A percentile compares a stretch with the other conserved stretches of the same genome.
phyloP scores from a whole-genome alignment of 2,888 invertebrate genomes.

The Pristionchus arcanus region DNA sequence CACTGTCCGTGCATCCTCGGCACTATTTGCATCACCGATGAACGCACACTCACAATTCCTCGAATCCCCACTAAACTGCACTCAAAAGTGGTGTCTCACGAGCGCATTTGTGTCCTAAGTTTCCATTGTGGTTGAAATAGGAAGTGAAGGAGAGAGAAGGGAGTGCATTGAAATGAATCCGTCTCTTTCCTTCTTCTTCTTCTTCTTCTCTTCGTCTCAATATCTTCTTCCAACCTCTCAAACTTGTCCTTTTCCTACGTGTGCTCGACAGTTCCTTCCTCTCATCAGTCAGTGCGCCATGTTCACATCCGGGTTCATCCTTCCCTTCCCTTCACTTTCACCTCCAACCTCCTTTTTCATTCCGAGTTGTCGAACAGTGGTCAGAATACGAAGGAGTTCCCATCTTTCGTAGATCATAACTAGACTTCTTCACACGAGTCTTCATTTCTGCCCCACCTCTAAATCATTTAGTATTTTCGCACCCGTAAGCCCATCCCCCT shows the following conservation, averaged over 20 bases:
- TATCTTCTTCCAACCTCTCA: not conserved
- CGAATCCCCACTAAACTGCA: not conserved
- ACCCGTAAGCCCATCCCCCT: slow-evolving; percentile 17
- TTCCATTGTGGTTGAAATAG: not conserved
- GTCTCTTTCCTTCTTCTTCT: not conserved
- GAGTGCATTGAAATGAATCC: slow-evolving; percentile 26
- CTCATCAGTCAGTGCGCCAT: not conserved
- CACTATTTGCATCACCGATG: not conserved
- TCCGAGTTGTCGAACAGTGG: not conserved
- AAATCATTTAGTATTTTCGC: slow-evolving; percentile 27
- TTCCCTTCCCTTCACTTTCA: not conserved
- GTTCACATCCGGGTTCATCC: too few species aligned
- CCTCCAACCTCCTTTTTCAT: not conserved
- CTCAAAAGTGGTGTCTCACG: not conserved
- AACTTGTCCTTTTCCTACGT: not conserved
- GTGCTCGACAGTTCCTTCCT: not conserved
- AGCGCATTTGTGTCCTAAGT: slow-evolving; percentile 2
- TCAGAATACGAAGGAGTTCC: not conserved
- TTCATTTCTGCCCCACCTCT: not conserved
- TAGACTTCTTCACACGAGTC: slow-evolving; percentile 17
- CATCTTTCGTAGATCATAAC: not conserved
- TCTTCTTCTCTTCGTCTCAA: not conserved
- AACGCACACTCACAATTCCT: not conserved
- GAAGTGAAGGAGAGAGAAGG: not conserved
- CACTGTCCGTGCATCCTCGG: not conserved